phyloP scores from a whole-genome alignment of 2,888 invertebrate species.

The Mystacides longicornis region DNA sequence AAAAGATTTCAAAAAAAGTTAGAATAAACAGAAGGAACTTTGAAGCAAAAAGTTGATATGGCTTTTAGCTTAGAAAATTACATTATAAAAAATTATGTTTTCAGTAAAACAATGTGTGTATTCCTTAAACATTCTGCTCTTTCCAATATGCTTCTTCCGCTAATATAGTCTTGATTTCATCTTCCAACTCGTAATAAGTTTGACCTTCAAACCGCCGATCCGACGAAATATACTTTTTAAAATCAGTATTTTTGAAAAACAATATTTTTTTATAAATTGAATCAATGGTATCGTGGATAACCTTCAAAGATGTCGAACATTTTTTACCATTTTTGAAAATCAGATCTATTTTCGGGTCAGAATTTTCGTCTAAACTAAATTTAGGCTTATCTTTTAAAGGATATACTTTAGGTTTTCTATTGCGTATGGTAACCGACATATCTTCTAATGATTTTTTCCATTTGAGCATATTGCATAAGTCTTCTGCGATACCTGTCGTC shows the following conservation, averaged over 20 bases:
- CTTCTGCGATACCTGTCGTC: slow-evolving; percentile 3
- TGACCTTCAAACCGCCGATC: slow-evolving; percentile 10
- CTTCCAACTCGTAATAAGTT: slow-evolving; percentile 12
- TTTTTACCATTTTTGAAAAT: slow-evolving; percentile 13
- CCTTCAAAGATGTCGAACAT: slow-evolving; percentile 11
- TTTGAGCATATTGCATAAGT: background rate
- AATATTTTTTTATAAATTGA: slow-evolving; percentile 6
- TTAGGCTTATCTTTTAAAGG: background rate
- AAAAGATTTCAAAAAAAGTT: too few species aligned
- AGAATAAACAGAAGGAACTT: too few species aligned
- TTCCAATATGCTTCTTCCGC: slow-evolving; percentile 15
- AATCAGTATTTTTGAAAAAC: slow-evolving; percentile 13
- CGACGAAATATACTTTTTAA: slow-evolving; percentile 13
- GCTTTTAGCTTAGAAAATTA: too few species aligned
- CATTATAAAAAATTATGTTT: too few species aligned
- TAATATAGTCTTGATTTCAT: slow-evolving; percentile 13
- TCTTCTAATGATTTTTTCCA: slow-evolving; percentile 11
- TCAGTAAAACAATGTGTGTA: too few species aligned
- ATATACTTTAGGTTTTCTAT: background rate
- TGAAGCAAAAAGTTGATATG: too few species aligned
- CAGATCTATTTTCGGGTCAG: slow-evolving; percentile 7
- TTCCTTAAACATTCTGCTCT: too few species aligned
- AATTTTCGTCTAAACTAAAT: slow-evolving; percentile 6
- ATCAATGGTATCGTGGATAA: slow-evolving; percentile 4
- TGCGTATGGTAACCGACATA: background rate